Base-by-base conservation (phyloP, 2,797 vertebrate genomes). In the Uromys caudimaculatus region DNA sequence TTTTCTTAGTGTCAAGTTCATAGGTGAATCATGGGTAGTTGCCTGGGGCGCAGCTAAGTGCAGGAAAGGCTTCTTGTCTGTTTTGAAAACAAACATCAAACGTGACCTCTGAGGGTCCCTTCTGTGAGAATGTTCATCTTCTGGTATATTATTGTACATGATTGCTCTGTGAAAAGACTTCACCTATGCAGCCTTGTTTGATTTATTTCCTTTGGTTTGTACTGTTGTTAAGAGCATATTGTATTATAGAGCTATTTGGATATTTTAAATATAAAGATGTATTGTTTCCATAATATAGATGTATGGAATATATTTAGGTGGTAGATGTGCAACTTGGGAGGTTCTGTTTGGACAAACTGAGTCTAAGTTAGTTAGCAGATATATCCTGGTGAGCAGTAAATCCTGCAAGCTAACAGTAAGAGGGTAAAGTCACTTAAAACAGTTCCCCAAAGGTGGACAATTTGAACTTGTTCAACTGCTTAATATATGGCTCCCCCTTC, bases 201-300 rank as follows among this genome's bases (percentile, higher is more conserved):
- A 97, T 99, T 99, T 98, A 98, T 99, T 99, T 98, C 98, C 98
- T 98, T 98, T 98, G 98, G 98, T 99, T 99, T 99, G 98, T 99
- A 99, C 98, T 99, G 98, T 99, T 99, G 98, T 99, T 99, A 99
- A 99, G 99, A 98, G 98, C 99, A 99, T 99, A 99, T 99, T 99
- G 99, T 99, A 99, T 99, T 98, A 99, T 99, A 99, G 99, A 99
- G 98, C 98, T 99, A 99, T 99, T 99, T 97, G 99, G 98, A 99
- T 99, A 99, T 99, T 99, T 99, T 99, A 99, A 98, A 98, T 99
- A 99, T 98, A 98, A 98, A 99, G 99, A 98, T 99, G 98, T 99
- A 98, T 98, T 99, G 99, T 99, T 99, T 98, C 98, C 98, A 98
- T 98, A 98, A 98, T 98, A 99, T 98, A 99, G 98, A 98, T 98